Evolutionary conservation across 30 jellyfish, hydroid and myxozoan species (phyloP), one percentile per base, ranked within the genome.

Genomic region (Turritopsis rubra): DNA sequence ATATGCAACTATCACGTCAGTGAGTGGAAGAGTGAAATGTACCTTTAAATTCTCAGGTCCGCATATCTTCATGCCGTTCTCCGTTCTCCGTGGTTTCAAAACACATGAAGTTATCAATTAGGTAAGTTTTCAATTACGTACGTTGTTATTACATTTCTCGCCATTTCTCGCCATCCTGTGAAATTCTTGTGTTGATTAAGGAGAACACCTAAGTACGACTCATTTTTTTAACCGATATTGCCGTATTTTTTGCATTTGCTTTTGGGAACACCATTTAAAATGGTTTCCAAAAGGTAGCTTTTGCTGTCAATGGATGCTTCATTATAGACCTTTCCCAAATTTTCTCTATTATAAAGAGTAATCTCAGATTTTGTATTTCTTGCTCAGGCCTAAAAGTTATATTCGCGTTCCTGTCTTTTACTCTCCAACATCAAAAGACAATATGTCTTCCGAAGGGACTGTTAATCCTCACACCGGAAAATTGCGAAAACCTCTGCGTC

Each of bases 351-450:
- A 41, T 41, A 13, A 41, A 13, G 5, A 41, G 60, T 41, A 41
- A 41, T 41, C 13, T 41, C 60, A 3, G 82, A 16, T 29, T 23
- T 18, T 16, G 41, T 21, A 8, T 21, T 1, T 27, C 82, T 72
- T 53, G 65, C 65, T 9, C 75, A 91, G 98, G 81, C 87, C 98
- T 24, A 91, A 91, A 70, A 87, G 98, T 85, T 91, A 88, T 83
- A 81, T 91, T 19, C 90, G 98, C 20, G 86, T 88, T 27, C 98
- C 98, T 24, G 98, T 91, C n/a, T 87, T 27, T 71, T 91, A 28
- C 81, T 52, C 98, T 16, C 98, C 98, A 19, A 91, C 96, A 13
- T 54, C 87, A 26, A 68, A 68, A 68, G 29, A 41, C 24, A 31
- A 1, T 23, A 65, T 41, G 53, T 54, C 79, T 30, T 80, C 26